Base-by-base conservation (phyloP, 1,140 invertebrate species). In the Galendromus occidentalis region DNA sequence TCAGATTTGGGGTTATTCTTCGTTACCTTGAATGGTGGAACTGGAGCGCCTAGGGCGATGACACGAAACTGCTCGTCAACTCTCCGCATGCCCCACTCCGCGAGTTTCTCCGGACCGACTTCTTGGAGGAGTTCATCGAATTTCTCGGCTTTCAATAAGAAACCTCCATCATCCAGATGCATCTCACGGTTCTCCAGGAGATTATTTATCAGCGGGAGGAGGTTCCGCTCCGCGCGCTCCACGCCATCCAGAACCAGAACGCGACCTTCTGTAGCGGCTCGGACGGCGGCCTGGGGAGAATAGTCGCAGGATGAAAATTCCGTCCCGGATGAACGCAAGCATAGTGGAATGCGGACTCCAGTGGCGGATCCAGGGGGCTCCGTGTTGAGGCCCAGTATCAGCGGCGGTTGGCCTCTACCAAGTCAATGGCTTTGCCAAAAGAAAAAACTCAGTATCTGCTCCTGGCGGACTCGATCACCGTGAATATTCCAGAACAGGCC, bases 121-220 rank as follows among this genome's bases (percentile, higher is more conserved):
- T 91, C 90, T 79, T 87, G 73, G 6, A 92, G 75, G 9, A 98
- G 78, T 77, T 90, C 88, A 73, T 98, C 91, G 74, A 93, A 98
- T 77, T 90, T 82, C 1, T 82, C 75, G 28, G 89, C 83, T 1
- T 88, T 83, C 72, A 98, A 85, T 17, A 98, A 79, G 75, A 96
- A 91, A 69, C 91, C 78, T 0, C 94, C 94, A 82, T 96, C 92
- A 79, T 98, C 94, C 45, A 98, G 78, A 76, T 97, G 89, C 91
- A 98, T 96, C 77, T 98, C 93, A 64, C 93, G 79, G 77, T 98
- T 98, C 79, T 98, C 94, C n/a, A 98, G 76, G 29, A 98, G 80
- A 79, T 98, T 98, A 77, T 98, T 98, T n/a, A 98, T 75, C 42
- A 98, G 86, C 44, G 94, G 94, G 45, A 98, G 78, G 30, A 97